Evolutionary conservation across 2,888 invertebrate genomes (phyloP).

Genomic region (Clusia tigrina): DNA sequence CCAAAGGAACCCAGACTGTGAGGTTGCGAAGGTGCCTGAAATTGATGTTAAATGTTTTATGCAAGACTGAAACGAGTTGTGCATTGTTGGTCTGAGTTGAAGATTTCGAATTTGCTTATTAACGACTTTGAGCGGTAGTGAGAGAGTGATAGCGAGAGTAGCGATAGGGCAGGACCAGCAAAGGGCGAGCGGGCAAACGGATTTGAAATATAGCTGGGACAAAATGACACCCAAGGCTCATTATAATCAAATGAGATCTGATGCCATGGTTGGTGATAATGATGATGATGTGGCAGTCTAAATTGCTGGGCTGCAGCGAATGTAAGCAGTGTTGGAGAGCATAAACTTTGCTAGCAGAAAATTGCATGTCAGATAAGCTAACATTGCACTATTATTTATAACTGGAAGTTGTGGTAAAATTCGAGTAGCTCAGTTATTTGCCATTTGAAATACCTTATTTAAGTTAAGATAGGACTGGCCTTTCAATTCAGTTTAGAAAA

Average conservation of each 20-base stretch:
- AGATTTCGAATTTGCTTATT: constrained; percentile 40
- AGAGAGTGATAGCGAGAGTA: background rate
- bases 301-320: background rate
- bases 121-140: constrained; percentile 34
- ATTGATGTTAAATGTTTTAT: constrained; percentile 46
- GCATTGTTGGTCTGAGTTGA: constrained; percentile 2
- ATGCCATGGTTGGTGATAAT: background rate
- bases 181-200: background rate
- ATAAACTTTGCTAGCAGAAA: background rate
- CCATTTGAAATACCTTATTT: no score
- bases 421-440: no score
- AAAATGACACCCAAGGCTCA: constrained; percentile 17
- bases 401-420: no score
- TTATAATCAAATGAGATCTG: constrained; percentile 19
- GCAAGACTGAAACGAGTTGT: background rate
- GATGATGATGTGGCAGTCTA: background rate
- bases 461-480: no score
- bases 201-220: constrained; percentile 1
- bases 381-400: no score
- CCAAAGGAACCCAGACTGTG: constrained; percentile 4
- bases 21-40: constrained; percentile 31
- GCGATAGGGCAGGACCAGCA: background rate
- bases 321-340: background rate
- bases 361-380: no score
- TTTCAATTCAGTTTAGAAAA: no score